These are phyloP conservation scores for Rhopalosiphum maidis DNA, from an alignment of 1,140 invertebrate genomes.

Conservation along the genomic window DNA sequence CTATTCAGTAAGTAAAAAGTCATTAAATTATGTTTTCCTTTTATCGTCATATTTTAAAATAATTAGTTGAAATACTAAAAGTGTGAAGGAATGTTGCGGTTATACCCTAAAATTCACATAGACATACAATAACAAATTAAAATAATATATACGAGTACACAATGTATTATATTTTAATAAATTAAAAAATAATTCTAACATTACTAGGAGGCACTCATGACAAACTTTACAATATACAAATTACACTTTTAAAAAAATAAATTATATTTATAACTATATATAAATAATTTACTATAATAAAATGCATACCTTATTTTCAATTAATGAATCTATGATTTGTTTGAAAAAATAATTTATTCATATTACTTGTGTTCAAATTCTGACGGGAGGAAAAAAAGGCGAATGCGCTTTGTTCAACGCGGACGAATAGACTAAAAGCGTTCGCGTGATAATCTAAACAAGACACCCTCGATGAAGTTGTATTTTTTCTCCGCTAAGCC, in stretches of 20 bases:
- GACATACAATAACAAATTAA: neutral
- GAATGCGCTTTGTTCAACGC: conserved; percentile 14
- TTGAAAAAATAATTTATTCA: neutral
- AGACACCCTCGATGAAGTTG: neutral
- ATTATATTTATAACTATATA: neutral
- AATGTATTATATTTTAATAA: neutral
- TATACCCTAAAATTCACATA: neutral
- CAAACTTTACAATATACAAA: neutral
- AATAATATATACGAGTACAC: too few relatives aligned
- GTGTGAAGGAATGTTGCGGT: neutral
- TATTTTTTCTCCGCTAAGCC: neutral
- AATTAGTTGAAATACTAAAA: neutral
- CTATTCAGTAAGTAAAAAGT: neutral
- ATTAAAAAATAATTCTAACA: neutral
- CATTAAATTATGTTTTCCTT: neutral
- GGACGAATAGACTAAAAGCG: conserved; percentile 32
- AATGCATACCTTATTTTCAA: neutral
- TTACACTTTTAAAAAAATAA: neutral
- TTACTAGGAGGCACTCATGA: rapidly evolving
- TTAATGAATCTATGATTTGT: neutral
- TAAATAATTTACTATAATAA: neutral
- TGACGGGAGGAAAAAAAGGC: neutral
- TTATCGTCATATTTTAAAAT: neutral
- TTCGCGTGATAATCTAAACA: neutral
- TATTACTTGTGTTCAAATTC: conserved; percentile 61